Conservation (phyloP, 2,888 invertebrate species). For the Torymus texanus region DNA sequence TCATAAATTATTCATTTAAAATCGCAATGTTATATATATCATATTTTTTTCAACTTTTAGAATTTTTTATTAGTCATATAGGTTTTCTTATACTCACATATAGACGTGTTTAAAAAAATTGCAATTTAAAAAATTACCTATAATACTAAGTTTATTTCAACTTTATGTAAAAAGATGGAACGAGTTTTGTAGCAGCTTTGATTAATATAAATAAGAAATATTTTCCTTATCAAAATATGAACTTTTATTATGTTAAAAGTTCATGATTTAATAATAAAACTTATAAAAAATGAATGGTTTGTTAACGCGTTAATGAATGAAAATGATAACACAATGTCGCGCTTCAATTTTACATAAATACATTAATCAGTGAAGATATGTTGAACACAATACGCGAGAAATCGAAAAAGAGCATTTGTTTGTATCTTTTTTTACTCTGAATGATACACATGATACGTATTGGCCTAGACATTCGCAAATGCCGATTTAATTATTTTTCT, state of each 20-base stretch:
- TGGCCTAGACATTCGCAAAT: not conserved
- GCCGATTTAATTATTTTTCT: not conserved
- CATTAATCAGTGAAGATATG: constrained; percentile 9
- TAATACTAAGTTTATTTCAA: too few relatives aligned
- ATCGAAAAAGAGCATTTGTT: not conserved
- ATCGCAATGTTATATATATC: too few relatives aligned
- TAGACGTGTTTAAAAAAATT: too few relatives aligned
- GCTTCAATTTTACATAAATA: constrained; percentile 49
- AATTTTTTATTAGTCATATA: too few relatives aligned
- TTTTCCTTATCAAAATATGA: not conserved
- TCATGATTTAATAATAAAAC: constrained; percentile 1
- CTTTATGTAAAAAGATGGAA: too few relatives aligned
- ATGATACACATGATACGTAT: not conserved
- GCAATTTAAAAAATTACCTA: too few relatives aligned
- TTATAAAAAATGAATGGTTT: constrained; percentile 15
- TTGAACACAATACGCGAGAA: constrained; percentile 9
- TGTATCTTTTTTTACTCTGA: not conserved
- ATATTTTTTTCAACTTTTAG: too few relatives aligned
- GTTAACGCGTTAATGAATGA: not conserved
- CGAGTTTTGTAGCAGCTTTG: too few relatives aligned
- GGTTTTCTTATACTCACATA: too few relatives aligned
- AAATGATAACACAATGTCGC: constrained; percentile 27
- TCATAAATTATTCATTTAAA: too few relatives aligned
- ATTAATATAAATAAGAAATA: too few relatives aligned
- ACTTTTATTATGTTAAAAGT: constrained; percentile 6